A percentile compares a stretch with the other conserved stretches of the same genome.
These are phyloP conservation scores for Echinarachnius parma DNA, from an alignment of 53 echinoderm and acorn worm species.

Conservation along the genomic window DNA sequence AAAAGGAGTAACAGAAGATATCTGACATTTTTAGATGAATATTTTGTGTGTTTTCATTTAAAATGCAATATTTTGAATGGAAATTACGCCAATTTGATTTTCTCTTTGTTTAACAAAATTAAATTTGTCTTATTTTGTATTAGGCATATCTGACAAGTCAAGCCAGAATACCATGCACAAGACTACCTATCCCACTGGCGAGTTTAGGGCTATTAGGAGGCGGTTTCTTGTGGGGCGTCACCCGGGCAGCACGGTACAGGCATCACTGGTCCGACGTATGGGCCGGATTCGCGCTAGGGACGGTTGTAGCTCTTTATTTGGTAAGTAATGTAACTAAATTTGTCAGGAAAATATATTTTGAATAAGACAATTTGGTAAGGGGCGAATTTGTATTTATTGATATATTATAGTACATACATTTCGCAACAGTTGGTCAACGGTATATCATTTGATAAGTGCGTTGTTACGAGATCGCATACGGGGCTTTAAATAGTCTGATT, in stretches of 20 bases:
- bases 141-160: conserved; percentile 76
- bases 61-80: no score
- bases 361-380: background rate
- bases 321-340: no score
- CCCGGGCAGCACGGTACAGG: conserved; percentile 57
- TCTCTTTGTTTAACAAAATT: no score
- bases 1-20: no score
- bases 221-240: conserved; percentile 65
- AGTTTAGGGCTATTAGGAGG: conserved; percentile 52
- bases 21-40: no score
- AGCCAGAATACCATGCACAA: conserved; percentile 52
- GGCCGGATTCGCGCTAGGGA: conserved; percentile 71
- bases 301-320: conserved; percentile 66
- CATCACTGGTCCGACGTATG: conserved; percentile 81
- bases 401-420: no score
- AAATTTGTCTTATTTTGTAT: background rate
- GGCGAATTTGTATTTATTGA: background rate
- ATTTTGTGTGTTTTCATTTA: no score
- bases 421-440: no score
- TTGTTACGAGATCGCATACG: no score
- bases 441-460: no score
- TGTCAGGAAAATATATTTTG: background rate
- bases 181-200: conserved; percentile 65
- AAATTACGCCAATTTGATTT: no score
- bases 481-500: no score